Evolutionary conservation across 1,140 invertebrate genomes (phyloP).

Genomic region (Coenobita brevimanus): DNA sequence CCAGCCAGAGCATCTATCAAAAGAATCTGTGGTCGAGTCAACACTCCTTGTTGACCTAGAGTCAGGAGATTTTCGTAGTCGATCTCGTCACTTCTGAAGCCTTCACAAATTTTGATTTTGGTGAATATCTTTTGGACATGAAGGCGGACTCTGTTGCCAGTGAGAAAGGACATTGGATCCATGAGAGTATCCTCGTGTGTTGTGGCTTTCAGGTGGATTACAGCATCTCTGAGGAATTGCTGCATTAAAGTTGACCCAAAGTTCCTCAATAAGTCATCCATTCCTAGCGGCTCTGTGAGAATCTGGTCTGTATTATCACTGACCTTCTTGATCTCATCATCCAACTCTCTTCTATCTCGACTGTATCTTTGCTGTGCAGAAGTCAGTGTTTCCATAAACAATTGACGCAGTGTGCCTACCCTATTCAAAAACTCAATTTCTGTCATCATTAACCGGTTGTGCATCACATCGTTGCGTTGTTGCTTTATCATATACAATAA

Average conservation of each 20-base stretch:
- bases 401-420: no score
- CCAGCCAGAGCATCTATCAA: constrained; percentile 15
- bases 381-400: no score
- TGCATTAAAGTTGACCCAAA: not conserved
- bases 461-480: not conserved
- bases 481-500: not conserved
- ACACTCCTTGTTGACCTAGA: not conserved
- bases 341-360: no score
- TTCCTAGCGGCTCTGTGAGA: no score
- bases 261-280: no score
- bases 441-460: not conserved
- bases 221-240: not conserved
- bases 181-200: not conserved
- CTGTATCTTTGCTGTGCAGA: no score
- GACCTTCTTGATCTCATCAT: no score
- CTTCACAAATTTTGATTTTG: not conserved
- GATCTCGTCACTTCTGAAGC: not conserved
- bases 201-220: not conserved
- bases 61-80: constrained; percentile 2
- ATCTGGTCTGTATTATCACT: no score
- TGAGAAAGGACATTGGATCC: constrained; percentile 15
- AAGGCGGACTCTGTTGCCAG: not conserved
- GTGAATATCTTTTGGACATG: not conserved
- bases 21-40: not conserved
- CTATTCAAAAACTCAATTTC: no score